Evolutionary conservation across 2,113 vertebrate species (phyloP).

Genomic region (Platysteira castanea): DNA sequence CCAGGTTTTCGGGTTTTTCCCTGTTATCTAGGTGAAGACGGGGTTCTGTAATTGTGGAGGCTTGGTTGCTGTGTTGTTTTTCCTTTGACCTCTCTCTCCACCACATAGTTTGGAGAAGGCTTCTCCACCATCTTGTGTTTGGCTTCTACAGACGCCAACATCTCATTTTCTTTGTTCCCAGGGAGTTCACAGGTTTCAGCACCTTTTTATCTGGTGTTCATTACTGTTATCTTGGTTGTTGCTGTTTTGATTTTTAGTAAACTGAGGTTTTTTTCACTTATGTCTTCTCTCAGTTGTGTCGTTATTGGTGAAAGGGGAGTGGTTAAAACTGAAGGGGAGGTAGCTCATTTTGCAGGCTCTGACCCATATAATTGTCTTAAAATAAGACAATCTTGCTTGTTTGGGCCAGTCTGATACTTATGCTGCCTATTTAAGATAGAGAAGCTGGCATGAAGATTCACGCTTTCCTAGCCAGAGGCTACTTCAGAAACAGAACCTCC

Average conservation of each 20-base stretch:
- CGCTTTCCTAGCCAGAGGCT: background rate
- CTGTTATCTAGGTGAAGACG: background rate
- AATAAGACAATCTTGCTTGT: background rate
- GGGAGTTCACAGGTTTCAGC: background rate
- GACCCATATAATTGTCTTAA: background rate
- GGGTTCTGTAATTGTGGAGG: accelerated
- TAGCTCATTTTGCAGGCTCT: background rate
- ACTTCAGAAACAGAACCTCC: background rate
- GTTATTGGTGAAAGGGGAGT: background rate
- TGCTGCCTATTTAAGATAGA: background rate
- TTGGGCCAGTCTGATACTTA: background rate
- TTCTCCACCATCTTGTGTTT: background rate
- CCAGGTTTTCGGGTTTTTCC: background rate
- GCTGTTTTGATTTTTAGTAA: background rate
- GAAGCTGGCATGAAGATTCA: background rate
- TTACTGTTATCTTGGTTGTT: background rate
- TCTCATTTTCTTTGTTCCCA: background rate
- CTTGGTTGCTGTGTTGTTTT: accelerated
- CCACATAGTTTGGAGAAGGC: background rate
- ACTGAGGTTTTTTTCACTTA: background rate
- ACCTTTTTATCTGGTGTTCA: background rate
- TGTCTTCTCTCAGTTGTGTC: background rate
- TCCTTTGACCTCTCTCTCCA: background rate
- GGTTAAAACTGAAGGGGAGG: background rate
- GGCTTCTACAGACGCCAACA: background rate